Percentiles rank a stretch among this genome's conserved stretches.
These are phyloP conservation scores for Peromyscus attwateri DNA, from an alignment of 2,797 vertebrate species.

Conservation along the genomic window DNA sequence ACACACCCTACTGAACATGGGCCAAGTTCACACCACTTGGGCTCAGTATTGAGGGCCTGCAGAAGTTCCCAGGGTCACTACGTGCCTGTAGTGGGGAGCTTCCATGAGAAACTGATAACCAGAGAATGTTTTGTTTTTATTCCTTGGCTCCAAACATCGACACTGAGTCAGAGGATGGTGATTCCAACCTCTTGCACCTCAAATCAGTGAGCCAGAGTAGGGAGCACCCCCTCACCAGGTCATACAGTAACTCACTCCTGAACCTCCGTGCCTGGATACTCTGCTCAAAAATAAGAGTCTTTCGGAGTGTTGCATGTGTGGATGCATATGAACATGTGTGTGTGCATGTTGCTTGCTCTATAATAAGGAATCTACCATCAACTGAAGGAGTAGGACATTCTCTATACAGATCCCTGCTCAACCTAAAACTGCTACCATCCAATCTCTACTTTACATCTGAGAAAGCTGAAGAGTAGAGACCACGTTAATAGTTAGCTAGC, in stretches of 20 bases:
- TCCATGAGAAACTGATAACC: neutral
- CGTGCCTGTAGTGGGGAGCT: neutral
- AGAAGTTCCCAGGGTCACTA: neutral
- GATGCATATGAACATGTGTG: neutral
- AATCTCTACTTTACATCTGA: neutral
- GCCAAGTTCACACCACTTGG: neutral
- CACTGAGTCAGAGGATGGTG: neutral
- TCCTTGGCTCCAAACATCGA: neutral
- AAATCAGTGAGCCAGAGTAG: neutral
- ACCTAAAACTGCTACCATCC: neutral
- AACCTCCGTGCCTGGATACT: neutral
- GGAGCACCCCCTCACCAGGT: neutral
- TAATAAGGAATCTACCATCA: neutral
- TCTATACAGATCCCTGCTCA: neutral
- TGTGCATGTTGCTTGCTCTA: neutral
- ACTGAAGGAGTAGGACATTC: no score
- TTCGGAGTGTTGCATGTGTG: neutral
- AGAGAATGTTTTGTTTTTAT: neutral
- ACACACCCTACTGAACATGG: neutral
- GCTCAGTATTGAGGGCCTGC: neutral
- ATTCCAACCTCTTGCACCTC: neutral
- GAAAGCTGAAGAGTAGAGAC: conserved; percentile 11
- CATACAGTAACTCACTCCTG: neutral
- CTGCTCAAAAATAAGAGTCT: neutral
- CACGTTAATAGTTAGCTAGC: neutral